Evolutionary conservation across 2,888 invertebrate genomes (phyloP).

Genomic region (Thera obeliscata): DNA sequence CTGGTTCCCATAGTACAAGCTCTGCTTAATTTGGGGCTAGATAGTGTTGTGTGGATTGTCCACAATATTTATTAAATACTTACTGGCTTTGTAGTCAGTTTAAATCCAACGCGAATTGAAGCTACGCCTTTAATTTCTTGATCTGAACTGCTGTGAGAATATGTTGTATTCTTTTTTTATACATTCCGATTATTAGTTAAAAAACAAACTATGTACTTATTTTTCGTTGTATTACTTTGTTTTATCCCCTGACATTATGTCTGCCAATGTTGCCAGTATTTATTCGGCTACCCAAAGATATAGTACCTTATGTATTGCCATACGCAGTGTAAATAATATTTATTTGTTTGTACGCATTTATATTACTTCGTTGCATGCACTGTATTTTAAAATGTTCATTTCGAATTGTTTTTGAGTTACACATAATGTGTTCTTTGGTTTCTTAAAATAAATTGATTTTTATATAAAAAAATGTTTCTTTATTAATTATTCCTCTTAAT

Average conservation of each 20-base stretch:
- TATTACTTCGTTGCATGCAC: conserved; percentile 31
- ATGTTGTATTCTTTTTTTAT: not conserved
- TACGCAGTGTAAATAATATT: conserved; percentile 67
- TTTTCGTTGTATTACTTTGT: not conserved
- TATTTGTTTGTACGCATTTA: conserved; percentile 52
- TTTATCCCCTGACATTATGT: conserved; percentile 22
- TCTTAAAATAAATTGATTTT: conserved; percentile 37
- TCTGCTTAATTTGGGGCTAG: too few relatives aligned
- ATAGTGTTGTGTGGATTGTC: too few relatives aligned
- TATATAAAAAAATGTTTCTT: conserved; percentile 18
- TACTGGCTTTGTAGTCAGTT: too few relatives aligned
- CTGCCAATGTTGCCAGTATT: conserved; percentile 26
- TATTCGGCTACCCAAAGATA: conserved; percentile 68
- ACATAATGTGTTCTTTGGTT: conserved; percentile 35
- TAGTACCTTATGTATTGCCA: conserved; percentile 68
- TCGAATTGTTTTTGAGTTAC: conserved; percentile 34
- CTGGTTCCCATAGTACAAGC: too few relatives aligned
- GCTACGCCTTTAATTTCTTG: not conserved
- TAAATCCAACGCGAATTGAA: too few relatives aligned
- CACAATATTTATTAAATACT: too few relatives aligned
- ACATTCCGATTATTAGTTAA: not conserved
- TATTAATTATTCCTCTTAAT: not conserved
- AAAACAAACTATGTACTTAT: not conserved
- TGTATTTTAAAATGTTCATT: conserved; percentile 24
- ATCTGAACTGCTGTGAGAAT: not conserved